These are phyloP conservation scores for Sebastes minor DNA, from an alignment of 2,797 vertebrate species.

Conservation along the genomic window DNA sequence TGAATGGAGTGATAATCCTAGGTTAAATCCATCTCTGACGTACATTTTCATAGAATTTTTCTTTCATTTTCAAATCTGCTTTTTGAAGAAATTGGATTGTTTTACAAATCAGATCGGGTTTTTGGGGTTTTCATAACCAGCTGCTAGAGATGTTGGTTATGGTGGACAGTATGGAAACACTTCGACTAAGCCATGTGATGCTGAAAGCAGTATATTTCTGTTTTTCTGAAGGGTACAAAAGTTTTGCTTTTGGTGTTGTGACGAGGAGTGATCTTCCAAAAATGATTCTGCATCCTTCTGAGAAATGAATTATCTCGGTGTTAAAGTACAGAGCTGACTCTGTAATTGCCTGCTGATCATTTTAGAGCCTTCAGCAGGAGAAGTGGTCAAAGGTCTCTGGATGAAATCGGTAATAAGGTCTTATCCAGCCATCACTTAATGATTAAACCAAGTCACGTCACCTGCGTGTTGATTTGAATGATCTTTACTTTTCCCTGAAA, in stretches of 20 bases:
- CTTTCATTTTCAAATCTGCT: not conserved
- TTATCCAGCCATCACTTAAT: slow-evolving; percentile 33
- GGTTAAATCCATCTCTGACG: fast-evolving
- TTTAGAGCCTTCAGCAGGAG: slow-evolving; percentile 6
- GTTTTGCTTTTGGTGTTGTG: not conserved
- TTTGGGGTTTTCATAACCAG: not conserved
- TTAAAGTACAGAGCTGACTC: slow-evolving; percentile 21
- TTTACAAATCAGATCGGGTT: not conserved
- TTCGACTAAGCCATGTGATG: fast-evolving
- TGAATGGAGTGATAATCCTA: not conserved
- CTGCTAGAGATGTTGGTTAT: not conserved
- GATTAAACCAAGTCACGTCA: slow-evolving; percentile 42
- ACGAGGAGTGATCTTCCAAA: not conserved
- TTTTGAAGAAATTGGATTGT: not conserved
- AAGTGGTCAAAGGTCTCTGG: slow-evolving; percentile 54
- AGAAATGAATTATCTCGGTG: not conserved
- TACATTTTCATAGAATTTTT: not conserved
- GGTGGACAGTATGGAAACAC: not conserved
- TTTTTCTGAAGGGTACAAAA: not conserved
- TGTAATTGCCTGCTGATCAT: slow-evolving; percentile 4
- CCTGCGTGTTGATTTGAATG: not conserved
- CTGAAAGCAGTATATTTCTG: not conserved
- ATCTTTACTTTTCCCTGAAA: not conserved
- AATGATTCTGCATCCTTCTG: not conserved
- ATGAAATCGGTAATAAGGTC: not conserved